Percentiles rank a stretch among this genome's conserved stretches.
These are phyloP conservation scores for Lordiphosa stackelbergi DNA, from an alignment of 1,140 invertebrate species.

Conservation along the genomic window DNA sequence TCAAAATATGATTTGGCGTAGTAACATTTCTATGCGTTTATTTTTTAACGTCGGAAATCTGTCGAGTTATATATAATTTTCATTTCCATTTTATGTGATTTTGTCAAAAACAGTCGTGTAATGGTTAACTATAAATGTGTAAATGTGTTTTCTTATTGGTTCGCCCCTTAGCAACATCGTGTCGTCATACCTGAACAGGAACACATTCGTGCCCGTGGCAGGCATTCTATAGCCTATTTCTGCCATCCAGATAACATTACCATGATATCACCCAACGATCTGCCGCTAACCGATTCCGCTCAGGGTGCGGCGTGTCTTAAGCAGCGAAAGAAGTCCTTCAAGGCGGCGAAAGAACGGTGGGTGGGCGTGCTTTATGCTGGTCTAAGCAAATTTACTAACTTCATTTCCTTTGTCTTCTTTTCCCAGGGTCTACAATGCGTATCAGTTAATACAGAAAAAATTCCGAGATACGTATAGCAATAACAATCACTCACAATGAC, in stretches of 20 bases:
- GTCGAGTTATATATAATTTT: too few relatives aligned
- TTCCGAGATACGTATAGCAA: conserved; percentile 84
- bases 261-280: conserved; percentile 79
- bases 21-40: too few relatives aligned
- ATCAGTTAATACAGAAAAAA: conserved; percentile 83
- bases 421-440: conserved; percentile 81
- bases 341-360: conserved; percentile 75
- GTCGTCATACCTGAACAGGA: conserved; percentile 84
- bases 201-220: conserved; percentile 79
- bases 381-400: conserved; percentile 22
- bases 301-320: conserved; percentile 77
- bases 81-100: too few relatives aligned
- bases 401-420: conserved; percentile 5
- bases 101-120: too few relatives aligned
- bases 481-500: conserved; percentile 57
- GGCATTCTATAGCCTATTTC: conserved; percentile 87
- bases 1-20: too few relatives aligned
- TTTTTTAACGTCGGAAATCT: too few relatives aligned
- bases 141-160: conserved; percentile 5
- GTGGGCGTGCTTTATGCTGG: background rate
- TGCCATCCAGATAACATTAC: conserved; percentile 83
- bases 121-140: too few relatives aligned
- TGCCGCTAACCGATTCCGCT: conserved; percentile 72
- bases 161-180: conserved; percentile 81
- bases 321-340: conserved; percentile 78